Conservation (phyloP, 1,140 invertebrate genomes). For the Chionoecetes opilio region DNA sequence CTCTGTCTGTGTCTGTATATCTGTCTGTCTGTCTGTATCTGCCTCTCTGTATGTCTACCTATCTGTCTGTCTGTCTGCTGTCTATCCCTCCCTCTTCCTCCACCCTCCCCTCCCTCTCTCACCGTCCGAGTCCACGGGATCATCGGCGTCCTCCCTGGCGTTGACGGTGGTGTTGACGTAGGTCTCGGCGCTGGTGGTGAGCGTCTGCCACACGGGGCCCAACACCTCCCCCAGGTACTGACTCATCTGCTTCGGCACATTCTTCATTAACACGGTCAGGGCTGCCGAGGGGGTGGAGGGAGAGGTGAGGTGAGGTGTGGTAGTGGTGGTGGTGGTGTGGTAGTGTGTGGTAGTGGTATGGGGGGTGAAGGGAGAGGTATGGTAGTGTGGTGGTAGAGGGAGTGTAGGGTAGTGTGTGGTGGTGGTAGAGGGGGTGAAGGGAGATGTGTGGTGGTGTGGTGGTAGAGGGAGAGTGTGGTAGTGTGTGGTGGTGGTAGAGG, state of each 20-base stretch:
- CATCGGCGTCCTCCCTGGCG: slow-evolving; percentile 85
- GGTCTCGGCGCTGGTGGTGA: slow-evolving; percentile 88
- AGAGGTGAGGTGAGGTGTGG: no score
- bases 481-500: no score
- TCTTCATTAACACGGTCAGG: slow-evolving; percentile 87
- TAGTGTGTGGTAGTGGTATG: no score
- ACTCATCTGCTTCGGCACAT: slow-evolving; percentile 88
- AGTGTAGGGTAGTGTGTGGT: no score
- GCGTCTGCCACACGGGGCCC: slow-evolving; percentile 89
- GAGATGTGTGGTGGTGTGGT: no score
- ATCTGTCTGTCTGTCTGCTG: background rate
- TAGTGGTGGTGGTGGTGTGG: no score
- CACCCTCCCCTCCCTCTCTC: slow-evolving; percentile 55
- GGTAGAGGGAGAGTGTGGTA: no score
- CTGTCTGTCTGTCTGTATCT: background rate
- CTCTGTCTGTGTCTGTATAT: no score
- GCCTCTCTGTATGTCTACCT: background rate
- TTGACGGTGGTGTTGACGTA: slow-evolving; percentile 88
- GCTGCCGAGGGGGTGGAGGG: slow-evolving; percentile 83
- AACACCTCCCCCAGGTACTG: slow-evolving; percentile 88
- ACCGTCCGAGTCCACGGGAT: slow-evolving; percentile 86
- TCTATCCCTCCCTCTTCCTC: background rate
- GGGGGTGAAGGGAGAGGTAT: background rate
- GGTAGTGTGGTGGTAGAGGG: background rate
- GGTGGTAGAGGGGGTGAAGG: no score